These are phyloP conservation scores for Synanceia verrucosa DNA, from an alignment of 2,797 vertebrate species.

Conservation along the genomic window DNA sequence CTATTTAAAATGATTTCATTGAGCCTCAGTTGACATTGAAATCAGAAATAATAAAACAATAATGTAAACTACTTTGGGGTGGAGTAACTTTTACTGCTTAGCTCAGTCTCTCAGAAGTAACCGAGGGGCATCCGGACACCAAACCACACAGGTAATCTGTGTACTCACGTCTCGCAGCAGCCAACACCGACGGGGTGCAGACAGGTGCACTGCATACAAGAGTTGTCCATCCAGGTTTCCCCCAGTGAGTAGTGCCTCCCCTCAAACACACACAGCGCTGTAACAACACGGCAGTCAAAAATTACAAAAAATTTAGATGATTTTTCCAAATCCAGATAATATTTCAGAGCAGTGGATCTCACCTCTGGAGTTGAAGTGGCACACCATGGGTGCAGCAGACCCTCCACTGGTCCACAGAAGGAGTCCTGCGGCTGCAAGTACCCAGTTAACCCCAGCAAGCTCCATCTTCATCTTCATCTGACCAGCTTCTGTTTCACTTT, in stretches of 20 bases:
- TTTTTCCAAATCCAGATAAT: background rate
- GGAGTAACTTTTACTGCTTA: background rate
- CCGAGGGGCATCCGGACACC: slow-evolving; percentile 27
- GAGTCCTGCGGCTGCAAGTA: slow-evolving; percentile 59
- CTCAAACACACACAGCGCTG: slow-evolving; percentile 87
- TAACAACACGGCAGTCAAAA: background rate
- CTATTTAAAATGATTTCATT: background rate
- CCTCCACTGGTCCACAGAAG: slow-evolving; percentile 69
- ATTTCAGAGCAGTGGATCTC: slow-evolving; percentile 22
- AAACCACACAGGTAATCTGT: slow-evolving; percentile 24
- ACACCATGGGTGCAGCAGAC: slow-evolving; percentile 77
- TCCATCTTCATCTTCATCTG: slow-evolving; percentile 69
- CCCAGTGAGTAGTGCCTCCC: slow-evolving; percentile 87
- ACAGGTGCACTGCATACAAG: slow-evolving; percentile 94
- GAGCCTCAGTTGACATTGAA: background rate
- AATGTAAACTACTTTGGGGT: too few species aligned
- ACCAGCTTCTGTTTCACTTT: slow-evolving; percentile 39
- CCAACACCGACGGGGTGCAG: slow-evolving; percentile 92
- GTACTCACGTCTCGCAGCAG: slow-evolving; percentile 93
- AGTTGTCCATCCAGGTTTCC: slow-evolving; percentile 90
- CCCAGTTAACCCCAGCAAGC: slow-evolving; percentile 51
- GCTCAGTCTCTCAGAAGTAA: background rate
- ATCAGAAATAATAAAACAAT: background rate
- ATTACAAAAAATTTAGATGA: fast-evolving
- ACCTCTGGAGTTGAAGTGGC: slow-evolving; percentile 85